Percentiles rank a stretch among this genome's conserved stretches.
Evolutionary conservation across 2,888 invertebrate genomes (phyloP).

Genomic region (Meteorus cinctellus): DNA sequence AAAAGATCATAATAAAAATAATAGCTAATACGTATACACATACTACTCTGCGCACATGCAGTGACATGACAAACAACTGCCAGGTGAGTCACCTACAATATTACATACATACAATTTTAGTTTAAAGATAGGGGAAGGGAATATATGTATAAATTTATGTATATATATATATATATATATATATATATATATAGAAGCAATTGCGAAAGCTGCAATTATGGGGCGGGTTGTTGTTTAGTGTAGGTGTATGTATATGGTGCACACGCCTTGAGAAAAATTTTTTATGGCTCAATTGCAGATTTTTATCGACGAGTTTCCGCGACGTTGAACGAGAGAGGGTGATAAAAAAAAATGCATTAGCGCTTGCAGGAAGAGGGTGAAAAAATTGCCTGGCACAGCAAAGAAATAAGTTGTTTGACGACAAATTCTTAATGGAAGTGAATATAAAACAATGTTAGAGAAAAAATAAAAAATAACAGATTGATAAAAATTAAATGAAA

Average conservation of each 20-base stretch:
- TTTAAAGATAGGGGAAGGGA: background rate
- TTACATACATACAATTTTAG: background rate
- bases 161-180: too few relatives aligned
- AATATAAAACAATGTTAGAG: background rate
- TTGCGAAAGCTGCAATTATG: background rate
- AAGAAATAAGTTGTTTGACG: conserved; percentile 34
- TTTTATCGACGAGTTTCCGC: conserved; percentile 2
- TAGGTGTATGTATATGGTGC: background rate
- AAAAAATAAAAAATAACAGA: conserved; percentile 3
- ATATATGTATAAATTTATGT: too few relatives aligned
- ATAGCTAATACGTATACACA: conserved; percentile 16
- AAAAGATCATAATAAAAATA: conserved; percentile 7
- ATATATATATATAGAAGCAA: conserved; percentile 4
- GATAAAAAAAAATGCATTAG: conserved; percentile 23
- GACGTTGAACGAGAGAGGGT: background rate
- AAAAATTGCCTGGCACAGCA: conserved; percentile 12
- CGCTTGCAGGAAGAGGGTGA: conserved; percentile 10
- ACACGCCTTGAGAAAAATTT: conserved; percentile 5
- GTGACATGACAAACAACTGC: conserved; percentile 41
- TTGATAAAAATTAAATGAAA: conserved; percentile 4
- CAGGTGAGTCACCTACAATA: conserved; percentile 32
- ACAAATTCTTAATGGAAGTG: conserved; percentile 34
- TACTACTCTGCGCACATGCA: background rate
- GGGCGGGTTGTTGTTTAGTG: background rate
- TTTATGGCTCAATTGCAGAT: conserved; percentile 15